Evolutionary conservation across 2,797 vertebrate species (phyloP), one percentile per base, ranked within the genome.

Genomic region (Sebastes umbrosus): DNA sequence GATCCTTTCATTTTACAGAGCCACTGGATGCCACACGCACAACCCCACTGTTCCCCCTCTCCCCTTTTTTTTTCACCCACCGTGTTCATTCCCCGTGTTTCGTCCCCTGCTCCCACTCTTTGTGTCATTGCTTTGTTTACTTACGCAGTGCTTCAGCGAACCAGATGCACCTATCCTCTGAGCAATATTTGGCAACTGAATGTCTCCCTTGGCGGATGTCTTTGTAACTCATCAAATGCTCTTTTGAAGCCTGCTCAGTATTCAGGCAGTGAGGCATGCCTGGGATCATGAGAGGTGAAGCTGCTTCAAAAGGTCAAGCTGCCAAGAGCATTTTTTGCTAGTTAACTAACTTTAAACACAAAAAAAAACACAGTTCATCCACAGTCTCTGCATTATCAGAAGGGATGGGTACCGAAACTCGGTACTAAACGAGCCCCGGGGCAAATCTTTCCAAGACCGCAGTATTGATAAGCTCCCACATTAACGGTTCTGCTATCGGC

Each of bases 181-280:
- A 82, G 89, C 69, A 73, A 78, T 63, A 79, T 84, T 75, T 88
- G 87, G 87, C 88, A 83, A 83, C 82, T 89, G 90, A 84, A 79
- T 78, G 63, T 63, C 84, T 89, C 90, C 80, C 87, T 58, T 62
- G 72, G 85, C n/a, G 25, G 60, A 84, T 79, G 84, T 83, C 75
- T 87, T 84, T 89, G 81, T 84, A 85, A 85, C 69, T 92, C 87
- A 87, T 91, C 87, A 91, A 88, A 90, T 65, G 71, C 54, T 93
- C 82, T 88, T 93, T 87, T 88, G 83, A 91, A 86, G 86, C 80
- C 64, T 5, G 69, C 84, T 93, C 83, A 71, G 91, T 82, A 88
- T 92, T 87, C 86, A 80, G 75, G 74, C 73, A 32, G 67, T 0
- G 70, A 78, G 67, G 74, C 87, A n/a, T 86, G 70, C 60, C 63